phyloP scores from a whole-genome alignment of 2,797 vertebrate species.

The Phyllotis vaccarum region DNA sequence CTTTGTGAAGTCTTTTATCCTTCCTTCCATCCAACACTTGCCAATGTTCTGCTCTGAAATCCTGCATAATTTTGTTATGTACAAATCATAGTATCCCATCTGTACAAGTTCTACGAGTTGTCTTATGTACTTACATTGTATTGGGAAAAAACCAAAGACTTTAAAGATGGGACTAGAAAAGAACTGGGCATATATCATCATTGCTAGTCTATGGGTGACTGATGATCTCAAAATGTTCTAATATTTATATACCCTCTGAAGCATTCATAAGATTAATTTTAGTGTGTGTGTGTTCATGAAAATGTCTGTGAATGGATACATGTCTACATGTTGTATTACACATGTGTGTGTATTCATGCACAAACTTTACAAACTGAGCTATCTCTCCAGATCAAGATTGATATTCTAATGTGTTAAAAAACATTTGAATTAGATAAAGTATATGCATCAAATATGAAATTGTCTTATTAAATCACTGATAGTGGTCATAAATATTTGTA shows the following conservation, averaged over 20 bases:
- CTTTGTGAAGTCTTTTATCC: not conserved
- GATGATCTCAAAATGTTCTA: not conserved
- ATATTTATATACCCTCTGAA: not conserved
- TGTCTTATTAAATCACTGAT: not conserved
- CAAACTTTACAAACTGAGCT: not conserved
- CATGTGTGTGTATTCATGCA: not conserved
- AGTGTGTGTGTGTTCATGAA: not conserved
- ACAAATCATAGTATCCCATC: not conserved
- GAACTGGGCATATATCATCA: not conserved
- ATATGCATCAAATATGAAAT: not conserved
- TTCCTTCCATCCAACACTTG: not conserved
- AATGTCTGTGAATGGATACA: not conserved
- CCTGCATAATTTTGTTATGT: not conserved
- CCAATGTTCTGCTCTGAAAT: not conserved
- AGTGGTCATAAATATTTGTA: slow-evolving; percentile 17
- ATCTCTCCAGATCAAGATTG: not conserved
- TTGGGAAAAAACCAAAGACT: not conserved
- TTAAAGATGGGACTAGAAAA: not conserved
- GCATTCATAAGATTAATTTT: not conserved
- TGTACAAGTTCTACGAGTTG: not conserved
- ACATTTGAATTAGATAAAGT: not conserved
- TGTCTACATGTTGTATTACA: not conserved
- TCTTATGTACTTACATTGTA: not conserved
- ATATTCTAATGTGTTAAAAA: not conserved
- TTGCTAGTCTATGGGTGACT: not conserved